These are phyloP conservation scores for Osedax fenrisi DNA, from an alignment of 2,888 invertebrate species.

Conservation along the genomic window DNA sequence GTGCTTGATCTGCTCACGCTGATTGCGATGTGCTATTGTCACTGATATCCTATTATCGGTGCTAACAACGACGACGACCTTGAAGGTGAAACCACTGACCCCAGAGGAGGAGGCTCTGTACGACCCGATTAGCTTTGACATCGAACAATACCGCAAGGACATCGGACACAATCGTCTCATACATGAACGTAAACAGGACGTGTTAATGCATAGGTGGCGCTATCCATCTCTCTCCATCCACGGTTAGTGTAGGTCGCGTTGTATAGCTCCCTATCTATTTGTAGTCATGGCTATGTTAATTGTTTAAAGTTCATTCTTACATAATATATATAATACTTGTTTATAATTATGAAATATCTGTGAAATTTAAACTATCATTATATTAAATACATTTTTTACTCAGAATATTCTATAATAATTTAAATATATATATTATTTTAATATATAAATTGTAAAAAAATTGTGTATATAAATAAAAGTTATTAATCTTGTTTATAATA, in stretches of 20 bases:
- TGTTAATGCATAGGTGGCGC: constrained; percentile 89
- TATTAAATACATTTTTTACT: too few species aligned
- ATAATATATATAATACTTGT: background rate
- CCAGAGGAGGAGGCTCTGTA: constrained; percentile 60
- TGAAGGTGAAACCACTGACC: constrained; percentile 59
- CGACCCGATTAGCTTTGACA: constrained; percentile 72
- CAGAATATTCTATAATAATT: too few species aligned
- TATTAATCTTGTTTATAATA: too few species aligned
- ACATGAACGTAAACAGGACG: constrained; percentile 67
- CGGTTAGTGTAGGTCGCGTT: constrained; percentile 50
- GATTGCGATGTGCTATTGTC: too few species aligned
- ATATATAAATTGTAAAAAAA: too few species aligned
- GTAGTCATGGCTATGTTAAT: background rate
- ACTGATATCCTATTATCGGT: too few species aligned
- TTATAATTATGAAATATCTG: too few species aligned
- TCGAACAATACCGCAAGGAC: constrained; percentile 61
- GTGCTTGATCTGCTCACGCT: too few species aligned
- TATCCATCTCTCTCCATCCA: constrained; percentile 83
- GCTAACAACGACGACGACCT: too few species aligned
- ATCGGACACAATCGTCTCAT: constrained; percentile 60
- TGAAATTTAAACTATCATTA: too few species aligned
- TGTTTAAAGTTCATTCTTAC: background rate
- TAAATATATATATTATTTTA: too few species aligned
- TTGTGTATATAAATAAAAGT: too few species aligned
- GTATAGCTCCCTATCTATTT: background rate